Evolutionary conservation across 2,888 invertebrate genomes (phyloP).

Genomic region (Abrostola tripartita): DNA sequence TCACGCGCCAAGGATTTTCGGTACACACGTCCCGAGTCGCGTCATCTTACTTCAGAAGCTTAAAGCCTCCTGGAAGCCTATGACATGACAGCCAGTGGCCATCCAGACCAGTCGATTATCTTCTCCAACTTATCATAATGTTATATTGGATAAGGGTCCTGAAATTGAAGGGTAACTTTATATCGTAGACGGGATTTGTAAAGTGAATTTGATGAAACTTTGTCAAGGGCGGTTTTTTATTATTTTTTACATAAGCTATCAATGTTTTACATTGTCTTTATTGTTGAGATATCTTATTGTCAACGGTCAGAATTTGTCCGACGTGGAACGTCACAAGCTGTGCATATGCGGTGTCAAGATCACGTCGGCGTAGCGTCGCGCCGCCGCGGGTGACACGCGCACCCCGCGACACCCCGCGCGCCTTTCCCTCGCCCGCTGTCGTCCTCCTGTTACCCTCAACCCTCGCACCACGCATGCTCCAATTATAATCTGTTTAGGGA

Average conservation of each 20-base stretch:
- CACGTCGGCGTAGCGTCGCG: conserved; percentile 79
- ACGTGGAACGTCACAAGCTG: conserved; percentile 75
- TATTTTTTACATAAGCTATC: conserved; percentile 29
- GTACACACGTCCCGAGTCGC: conserved; percentile 74
- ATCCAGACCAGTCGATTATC: conserved; percentile 42
- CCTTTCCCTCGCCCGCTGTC: conserved; percentile 58
- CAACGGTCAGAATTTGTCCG: conserved; percentile 64
- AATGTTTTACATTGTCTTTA: conserved; percentile 39
- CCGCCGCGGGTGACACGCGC: conserved; percentile 79
- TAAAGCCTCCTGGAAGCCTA: conserved; percentile 36
- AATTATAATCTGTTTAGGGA: conserved; percentile 88
- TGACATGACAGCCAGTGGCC: conserved; percentile 18
- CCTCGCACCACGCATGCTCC: conserved; percentile 88
- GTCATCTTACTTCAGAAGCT: conserved; percentile 52
- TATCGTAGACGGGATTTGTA: conserved; percentile 34
- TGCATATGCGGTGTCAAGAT: conserved; percentile 86
- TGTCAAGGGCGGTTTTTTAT: conserved; percentile 45
- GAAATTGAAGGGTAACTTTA: conserved; percentile 44
- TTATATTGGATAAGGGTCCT: conserved; percentile 33
- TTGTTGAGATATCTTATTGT: conserved; percentile 59
- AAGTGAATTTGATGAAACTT: conserved; percentile 39
- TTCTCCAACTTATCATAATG: conserved; percentile 42
- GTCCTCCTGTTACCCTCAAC: conserved; percentile 73
- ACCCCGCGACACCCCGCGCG: conserved; percentile 58
- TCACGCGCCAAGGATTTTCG: conserved; percentile 83